phyloP scores from a whole-genome alignment of 2,113 vertebrate genomes.

The Actenoides lindsayi region DNA sequence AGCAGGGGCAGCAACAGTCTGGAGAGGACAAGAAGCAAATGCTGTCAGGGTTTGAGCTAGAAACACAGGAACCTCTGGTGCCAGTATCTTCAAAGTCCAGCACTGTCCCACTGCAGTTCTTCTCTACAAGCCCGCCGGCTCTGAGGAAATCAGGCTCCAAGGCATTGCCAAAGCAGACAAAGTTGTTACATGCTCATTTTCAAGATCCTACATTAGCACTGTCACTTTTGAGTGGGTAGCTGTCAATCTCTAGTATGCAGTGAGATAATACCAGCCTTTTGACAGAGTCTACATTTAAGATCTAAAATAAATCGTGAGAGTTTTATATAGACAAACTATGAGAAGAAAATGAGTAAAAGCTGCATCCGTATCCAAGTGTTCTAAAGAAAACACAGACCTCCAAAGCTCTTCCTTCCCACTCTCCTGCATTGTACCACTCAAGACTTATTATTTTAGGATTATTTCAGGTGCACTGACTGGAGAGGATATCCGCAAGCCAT shows the following conservation, averaged over 20 bases:
- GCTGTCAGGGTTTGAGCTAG: neutral
- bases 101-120: neutral
- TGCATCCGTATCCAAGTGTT: neutral
- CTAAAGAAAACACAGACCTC: neutral
- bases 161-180: neutral
- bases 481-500: neutral
- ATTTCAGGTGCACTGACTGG: conserved; percentile 1
- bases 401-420: conserved; percentile 6
- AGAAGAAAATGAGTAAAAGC: conserved; percentile 50
- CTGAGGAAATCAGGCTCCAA: neutral
- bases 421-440: neutral
- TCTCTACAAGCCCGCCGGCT: neutral
- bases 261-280: conserved; percentile 42
- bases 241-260: conserved; percentile 19
- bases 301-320: neutral
- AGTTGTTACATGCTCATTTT: conserved; percentile 4
- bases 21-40: neutral
- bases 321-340: conserved; percentile 52
- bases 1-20: neutral
- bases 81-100: neutral
- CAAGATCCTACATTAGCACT: neutral
- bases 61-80: neutral
- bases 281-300: conserved; percentile 44
- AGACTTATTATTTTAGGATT: conserved; percentile 20
- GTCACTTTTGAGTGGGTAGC: conserved; percentile 43